phyloP scores from a whole-genome alignment of 2,113 vertebrate species.

The Brachypteracias leptosomus region DNA sequence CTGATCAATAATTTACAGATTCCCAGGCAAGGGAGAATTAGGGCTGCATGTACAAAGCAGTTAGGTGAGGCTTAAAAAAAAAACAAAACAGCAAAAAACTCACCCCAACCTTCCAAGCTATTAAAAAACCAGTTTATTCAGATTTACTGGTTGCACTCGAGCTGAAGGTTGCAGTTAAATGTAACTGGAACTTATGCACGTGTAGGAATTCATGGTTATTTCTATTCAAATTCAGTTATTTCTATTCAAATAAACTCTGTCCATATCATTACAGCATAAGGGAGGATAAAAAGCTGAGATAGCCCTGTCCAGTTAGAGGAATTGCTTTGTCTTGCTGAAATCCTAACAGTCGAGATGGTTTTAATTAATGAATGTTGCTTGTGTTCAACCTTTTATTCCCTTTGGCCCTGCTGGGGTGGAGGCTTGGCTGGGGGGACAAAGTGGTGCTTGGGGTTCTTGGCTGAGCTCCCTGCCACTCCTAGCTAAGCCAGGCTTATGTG shows the following conservation, averaged over 20 bases:
- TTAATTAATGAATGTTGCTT: not conserved
- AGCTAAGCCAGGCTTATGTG: not conserved
- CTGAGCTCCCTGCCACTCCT: not conserved
- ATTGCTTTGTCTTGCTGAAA: not conserved
- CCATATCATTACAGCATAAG: not conserved
- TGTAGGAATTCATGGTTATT: not conserved
- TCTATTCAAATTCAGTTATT: not conserved
- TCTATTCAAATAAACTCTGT: not conserved
- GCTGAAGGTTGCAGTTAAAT: not conserved
- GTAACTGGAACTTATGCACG: not conserved
- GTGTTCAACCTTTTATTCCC: not conserved
- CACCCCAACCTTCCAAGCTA: not conserved
- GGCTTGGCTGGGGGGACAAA: not conserved
- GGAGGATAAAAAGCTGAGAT: not conserved
- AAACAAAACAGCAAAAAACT: not conserved
- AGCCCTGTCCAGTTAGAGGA: not conserved
- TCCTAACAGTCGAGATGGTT: not conserved
- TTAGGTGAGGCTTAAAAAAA: not conserved
- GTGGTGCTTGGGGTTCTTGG: not conserved
- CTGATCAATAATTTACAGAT: conserved; percentile 30
- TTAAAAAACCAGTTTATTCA: not conserved
- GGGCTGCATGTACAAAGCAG: not conserved
- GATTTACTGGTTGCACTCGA: not conserved
- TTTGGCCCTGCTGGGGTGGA: not conserved
- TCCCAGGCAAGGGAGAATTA: not conserved